Conservation (phyloP, 2,113 vertebrate genomes). For the Mormyrus iriodes region DNA sequence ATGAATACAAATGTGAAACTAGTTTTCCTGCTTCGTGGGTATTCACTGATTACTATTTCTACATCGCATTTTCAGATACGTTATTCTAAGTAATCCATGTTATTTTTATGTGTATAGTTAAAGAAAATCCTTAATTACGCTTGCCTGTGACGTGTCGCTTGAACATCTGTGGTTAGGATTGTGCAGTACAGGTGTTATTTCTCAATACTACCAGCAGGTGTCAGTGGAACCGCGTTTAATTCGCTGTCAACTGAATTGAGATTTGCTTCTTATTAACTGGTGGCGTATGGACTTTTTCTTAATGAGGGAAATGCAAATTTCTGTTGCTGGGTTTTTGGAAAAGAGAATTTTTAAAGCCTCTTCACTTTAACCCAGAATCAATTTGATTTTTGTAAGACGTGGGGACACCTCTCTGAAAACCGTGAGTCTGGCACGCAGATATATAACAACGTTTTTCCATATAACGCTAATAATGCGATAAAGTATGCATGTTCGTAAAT, state of each 20-base stretch:
- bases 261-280: neutral
- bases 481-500: neutral
- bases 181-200: neutral
- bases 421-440: neutral
- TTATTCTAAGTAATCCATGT: neutral
- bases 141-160: neutral
- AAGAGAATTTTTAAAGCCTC: neutral
- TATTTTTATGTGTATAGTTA: neutral
- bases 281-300: neutral
- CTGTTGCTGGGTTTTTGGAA: neutral
- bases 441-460: neutral
- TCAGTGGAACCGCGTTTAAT: constrained; percentile 13
- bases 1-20: neutral
- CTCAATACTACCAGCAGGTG: constrained; percentile 22
- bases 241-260: neutral
- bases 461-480: neutral
- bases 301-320: neutral
- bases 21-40: neutral
- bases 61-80: neutral
- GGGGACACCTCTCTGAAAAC: neutral
- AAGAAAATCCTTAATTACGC: neutral
- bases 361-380: neutral
- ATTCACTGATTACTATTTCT: neutral
- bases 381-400: neutral
- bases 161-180: neutral